Evolutionary conservation across 2,888 invertebrate genomes (phyloP), one percentile per base, ranked within the genome.

Genomic region (Thalpophila matura): DNA sequence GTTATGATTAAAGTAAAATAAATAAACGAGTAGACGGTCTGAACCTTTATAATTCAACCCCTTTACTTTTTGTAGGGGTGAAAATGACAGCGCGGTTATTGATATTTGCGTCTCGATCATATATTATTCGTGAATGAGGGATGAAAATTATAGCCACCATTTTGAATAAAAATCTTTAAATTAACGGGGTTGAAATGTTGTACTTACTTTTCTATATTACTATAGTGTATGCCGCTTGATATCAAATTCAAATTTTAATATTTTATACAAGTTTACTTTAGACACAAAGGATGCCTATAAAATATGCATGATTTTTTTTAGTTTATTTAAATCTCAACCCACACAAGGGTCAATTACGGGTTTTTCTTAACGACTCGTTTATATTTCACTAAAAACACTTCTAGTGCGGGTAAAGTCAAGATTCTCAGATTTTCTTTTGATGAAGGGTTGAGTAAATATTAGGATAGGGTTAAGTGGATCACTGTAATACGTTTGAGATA

Each of bases 401-500:
- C 38, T 50, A 74, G 43, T 70, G 45, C 20, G 51, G 54, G 12
- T 37, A 40, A 61, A 65, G 49, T 50, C 57, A 46, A 68, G 63
- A 57, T n/a, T 24, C 29, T 9, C 45, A 70, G 67, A 80, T 69
- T 70, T 64, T 66, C 61, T 47, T 78, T 80, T 75, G 74, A 80
- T 80, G 68, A 74, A 75, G 67, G 79, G 67, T 80, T 63, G 45
- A 64, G 47, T 61, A 61, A 80, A 80, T 80, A 78, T 80, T 74
- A 35, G 47, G 63, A 69, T 50, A 72, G 75, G 75, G 63, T 60
- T 75, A 58, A 78, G 75, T 62, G 75, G 58, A 59, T 62, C 53
- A 31, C 53, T 14, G 57, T 65, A 56, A 76, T 66, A 60, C 67
- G 67, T 77, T 77, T 60, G 50, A 67, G 49, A 73, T 58, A 50